Evolutionary conservation across 2,888 invertebrate species (phyloP).

Genomic region (Phalera bucephala): DNA sequence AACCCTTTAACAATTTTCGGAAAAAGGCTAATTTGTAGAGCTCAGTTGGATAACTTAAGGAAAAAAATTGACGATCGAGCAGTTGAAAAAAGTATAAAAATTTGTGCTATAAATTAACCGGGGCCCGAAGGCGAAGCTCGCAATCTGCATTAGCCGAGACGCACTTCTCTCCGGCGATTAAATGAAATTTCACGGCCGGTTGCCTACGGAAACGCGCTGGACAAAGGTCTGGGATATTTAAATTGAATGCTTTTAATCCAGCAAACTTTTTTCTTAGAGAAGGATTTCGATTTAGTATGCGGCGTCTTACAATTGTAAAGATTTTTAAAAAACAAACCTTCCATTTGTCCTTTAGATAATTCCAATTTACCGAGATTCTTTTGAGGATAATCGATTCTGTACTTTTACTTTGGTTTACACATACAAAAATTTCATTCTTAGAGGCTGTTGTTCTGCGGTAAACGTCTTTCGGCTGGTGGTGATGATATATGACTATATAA

Average conservation of each 20-base stretch:
- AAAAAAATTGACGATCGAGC: conserved; percentile 68
- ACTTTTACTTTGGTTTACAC: too few species aligned
- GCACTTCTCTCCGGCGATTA: conserved; percentile 77
- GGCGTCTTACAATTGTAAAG: conserved; percentile 27
- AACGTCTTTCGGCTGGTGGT: too few species aligned
- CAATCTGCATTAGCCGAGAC: conserved; percentile 80
- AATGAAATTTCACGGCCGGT: conserved; percentile 79
- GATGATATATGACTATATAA: too few species aligned
- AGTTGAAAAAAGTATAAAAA: conserved; percentile 76
- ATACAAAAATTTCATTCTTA: too few species aligned
- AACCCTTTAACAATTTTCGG: conserved; percentile 44
- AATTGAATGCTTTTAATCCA: conserved; percentile 75
- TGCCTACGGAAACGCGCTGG: conserved; percentile 71
- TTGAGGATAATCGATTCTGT: too few species aligned
- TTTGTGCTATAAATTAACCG: conserved; percentile 79
- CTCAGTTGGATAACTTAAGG: conserved; percentile 31
- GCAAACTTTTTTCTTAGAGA: conserved; percentile 51
- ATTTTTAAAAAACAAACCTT: conserved; percentile 16
- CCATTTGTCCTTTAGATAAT: conserved; percentile 5
- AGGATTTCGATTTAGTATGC: conserved; percentile 37
- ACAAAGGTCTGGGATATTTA: conserved; percentile 76
- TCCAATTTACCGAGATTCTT: not conserved
- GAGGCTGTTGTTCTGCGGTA: too few species aligned
- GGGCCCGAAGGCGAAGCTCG: conserved; percentile 60
- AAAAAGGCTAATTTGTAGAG: conserved; percentile 38